Base-by-base conservation (phyloP, 2,888 invertebrate species). In the Hydropsyche betteni region DNA sequence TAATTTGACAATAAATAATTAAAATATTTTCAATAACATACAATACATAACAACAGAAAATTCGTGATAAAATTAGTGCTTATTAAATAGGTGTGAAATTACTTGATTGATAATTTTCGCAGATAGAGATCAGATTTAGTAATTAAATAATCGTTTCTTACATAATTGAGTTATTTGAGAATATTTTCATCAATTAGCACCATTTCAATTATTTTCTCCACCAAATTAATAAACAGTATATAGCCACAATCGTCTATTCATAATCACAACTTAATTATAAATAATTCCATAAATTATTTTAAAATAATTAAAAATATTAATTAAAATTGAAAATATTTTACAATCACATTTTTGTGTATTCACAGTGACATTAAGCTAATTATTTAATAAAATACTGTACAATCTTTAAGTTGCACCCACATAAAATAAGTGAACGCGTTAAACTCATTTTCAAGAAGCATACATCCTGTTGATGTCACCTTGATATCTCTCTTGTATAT, bases 381-480 rank as follows among this genome's bases (percentile, higher is more conserved):
- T 36, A 34, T 51, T 70, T 61, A 24, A 14, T 12, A 50, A 72
- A 72, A 72, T 72, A 72, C 72, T 72, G 72, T 24, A 72, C 50
- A 24, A 16, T 55, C 16, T 55, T 51, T 36, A 55, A 38, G 58
- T 36, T 14, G 14, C 44, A 36, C 61, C 38, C 38, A 38, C 36
- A 33, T 10, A 33, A 12, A 7, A n/a, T n/a, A 14, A 16, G 71
- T 51, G 61, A 72, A 24, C 69, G 33, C 74, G 33, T 53, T 58
- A 74, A 68, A 76, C 79, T 83, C 80, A 83, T 80, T 88, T 88
- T 94, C 94, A 95, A 89, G 94, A 95, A 78, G 94, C 93, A 86
- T 98, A 98, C 95, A 98, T 96, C 81, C 94, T 90, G 84, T 94
- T 94, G 82, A 98, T 96, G 86, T 96, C 96, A 80, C 93, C 91